Evolutionary conservation across 2,797 vertebrate species (phyloP).

Genomic region (Gorsachius magnificus): DNA sequence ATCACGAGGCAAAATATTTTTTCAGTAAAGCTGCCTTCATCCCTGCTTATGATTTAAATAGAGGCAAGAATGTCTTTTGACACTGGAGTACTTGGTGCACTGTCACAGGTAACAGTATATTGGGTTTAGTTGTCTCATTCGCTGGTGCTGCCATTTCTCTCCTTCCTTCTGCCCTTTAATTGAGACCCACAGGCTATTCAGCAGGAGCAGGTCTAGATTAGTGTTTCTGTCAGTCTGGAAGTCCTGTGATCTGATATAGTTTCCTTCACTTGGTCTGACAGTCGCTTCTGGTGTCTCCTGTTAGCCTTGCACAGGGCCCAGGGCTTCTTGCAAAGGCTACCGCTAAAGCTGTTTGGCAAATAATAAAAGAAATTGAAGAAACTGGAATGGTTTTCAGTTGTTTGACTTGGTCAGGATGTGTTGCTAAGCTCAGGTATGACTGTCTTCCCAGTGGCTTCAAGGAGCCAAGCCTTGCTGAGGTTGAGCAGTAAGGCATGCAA

Average conservation of each 20-base stretch:
- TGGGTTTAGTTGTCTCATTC: background rate
- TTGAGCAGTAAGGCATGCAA: background rate
- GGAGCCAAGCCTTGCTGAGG: background rate
- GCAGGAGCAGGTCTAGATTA: background rate
- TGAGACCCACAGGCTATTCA: background rate
- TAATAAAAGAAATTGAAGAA: background rate
- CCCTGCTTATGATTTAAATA: background rate
- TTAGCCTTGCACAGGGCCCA: background rate
- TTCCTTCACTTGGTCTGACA: background rate
- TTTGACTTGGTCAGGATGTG: background rate
- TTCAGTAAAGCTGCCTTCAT: background rate
- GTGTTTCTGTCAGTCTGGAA: background rate
- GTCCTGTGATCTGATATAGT: background rate
- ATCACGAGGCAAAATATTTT: background rate
- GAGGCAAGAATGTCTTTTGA: background rate
- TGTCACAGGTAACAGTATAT: background rate
- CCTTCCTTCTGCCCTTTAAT: background rate
- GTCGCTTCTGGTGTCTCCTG: background rate
- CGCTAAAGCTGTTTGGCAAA: background rate
- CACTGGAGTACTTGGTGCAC: fast-evolving
- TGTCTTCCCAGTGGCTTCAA: background rate
- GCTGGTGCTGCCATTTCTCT: background rate
- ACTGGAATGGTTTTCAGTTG: background rate
- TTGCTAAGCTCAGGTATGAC: background rate
- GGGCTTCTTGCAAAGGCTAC: background rate